Evolutionary conservation across 2,113 vertebrate species (phyloP).

Genomic region (Thunnus thynnus): DNA sequence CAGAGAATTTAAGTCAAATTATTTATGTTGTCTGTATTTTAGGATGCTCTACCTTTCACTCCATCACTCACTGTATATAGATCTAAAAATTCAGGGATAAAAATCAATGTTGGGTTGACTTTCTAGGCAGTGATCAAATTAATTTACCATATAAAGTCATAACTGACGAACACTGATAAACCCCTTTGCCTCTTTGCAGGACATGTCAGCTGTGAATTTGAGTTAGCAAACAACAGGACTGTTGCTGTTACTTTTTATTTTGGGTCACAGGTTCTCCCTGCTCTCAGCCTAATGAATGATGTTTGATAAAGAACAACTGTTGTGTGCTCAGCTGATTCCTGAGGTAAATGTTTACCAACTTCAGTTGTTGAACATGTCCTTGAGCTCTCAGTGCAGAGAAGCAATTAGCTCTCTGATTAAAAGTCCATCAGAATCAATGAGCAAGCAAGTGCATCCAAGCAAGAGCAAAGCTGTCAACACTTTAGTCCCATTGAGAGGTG

Average conservation of each 20-base stretch:
- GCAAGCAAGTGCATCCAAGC: conserved; percentile 1
- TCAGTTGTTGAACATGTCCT: conserved; percentile 13
- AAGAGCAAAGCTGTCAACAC: conserved; percentile 25
- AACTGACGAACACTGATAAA: not conserved
- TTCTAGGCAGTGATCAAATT: not conserved
- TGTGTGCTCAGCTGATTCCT: conserved; percentile 7
- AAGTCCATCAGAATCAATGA: conserved; percentile 41
- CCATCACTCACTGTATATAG: too few relatives aligned
- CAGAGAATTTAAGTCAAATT: too few relatives aligned
- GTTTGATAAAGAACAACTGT: conserved; percentile 35
- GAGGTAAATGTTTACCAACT: conserved; percentile 41
- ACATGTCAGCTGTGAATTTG: conserved; percentile 8
- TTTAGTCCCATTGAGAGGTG: not conserved
- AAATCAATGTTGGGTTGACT: not conserved
- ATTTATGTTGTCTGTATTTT: too few relatives aligned
- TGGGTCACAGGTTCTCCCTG: not conserved
- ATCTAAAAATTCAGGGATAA: too few relatives aligned
- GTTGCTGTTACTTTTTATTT: conserved; percentile 26
- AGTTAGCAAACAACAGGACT: not conserved
- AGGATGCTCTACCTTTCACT: too few relatives aligned
- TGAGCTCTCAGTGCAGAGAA: not conserved
- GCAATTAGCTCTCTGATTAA: conserved; percentile 51
- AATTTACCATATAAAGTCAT: conserved; percentile 1
- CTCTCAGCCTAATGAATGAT: conserved; percentile 19
- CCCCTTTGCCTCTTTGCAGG: not conserved